Percentiles rank a stretch among this genome's conserved stretches.
phyloP scores from a whole-genome alignment of 1,140 invertebrate genomes.

The Drosophila pachea region DNA sequence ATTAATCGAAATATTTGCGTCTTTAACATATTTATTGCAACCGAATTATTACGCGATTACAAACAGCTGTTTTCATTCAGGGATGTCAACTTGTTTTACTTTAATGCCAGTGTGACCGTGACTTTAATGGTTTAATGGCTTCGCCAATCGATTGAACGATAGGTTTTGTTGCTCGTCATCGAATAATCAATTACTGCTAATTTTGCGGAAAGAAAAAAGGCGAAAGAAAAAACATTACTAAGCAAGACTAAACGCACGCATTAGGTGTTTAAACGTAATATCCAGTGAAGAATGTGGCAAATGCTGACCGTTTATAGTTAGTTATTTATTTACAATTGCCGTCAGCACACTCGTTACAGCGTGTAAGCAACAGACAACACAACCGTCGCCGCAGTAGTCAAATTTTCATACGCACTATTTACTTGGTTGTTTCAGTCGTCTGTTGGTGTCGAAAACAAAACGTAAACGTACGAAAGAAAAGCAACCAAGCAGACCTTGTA shows the following conservation, averaged over 20 bases:
- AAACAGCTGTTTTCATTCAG: constrained; percentile 23
- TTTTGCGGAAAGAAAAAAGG: constrained; percentile 45
- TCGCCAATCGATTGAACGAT: constrained; percentile 8
- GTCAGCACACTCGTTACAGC: constrained; percentile 13
- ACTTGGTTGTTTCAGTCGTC: constrained; percentile 30
- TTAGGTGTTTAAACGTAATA: constrained; percentile 25
- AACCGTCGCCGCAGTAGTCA: constrained; percentile 43
- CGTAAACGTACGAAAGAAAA: constrained; percentile 22
- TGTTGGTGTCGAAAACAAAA: constrained; percentile 36
- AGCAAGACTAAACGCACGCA: constrained; percentile 35
- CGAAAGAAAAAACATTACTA: constrained; percentile 38
- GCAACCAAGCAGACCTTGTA: constrained; percentile 15
- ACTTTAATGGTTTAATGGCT: too few relatives aligned
- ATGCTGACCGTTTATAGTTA: constrained; percentile 29
- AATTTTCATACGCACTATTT: constrained; percentile 52
- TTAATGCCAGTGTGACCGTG: constrained; percentile 12
- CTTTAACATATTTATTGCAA: constrained; percentile 49
- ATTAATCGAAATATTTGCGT: constrained; percentile 61
- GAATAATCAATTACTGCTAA: constrained; percentile 48
- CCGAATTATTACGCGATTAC: constrained; percentile 31
- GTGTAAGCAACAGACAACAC: constrained; percentile 36
- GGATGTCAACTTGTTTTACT: constrained; percentile 8
- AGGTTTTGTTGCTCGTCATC: constrained; percentile 27
- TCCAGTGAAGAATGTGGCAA: constrained; percentile 42
- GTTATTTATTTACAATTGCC: constrained; percentile 25